Base-by-base conservation (phyloP, 2,113 vertebrate species). In the Zootoca vivipara region DNA sequence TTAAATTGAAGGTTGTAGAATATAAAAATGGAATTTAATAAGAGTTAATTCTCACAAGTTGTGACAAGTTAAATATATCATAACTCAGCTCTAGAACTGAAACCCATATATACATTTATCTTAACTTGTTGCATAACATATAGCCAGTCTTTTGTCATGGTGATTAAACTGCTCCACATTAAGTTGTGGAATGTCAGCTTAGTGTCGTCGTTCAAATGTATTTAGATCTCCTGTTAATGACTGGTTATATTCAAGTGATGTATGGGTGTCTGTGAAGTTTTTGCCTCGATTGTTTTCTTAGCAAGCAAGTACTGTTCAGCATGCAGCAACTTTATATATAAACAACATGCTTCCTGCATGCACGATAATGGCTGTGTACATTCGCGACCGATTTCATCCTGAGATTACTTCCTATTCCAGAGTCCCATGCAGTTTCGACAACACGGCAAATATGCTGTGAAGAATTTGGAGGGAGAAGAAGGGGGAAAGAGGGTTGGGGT, bases 291-390 rank as follows among this genome's bases (percentile, higher is more conserved):
- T 67, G 72, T 90, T 92, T 90, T 87, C 86, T 80, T 62, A 94
- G 77, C 93, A 94, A 90, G 91, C 91, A 92, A 92, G 93, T 83
- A 91, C 90, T 9, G 42, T 90, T 83, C 93, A 88, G 91, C 94
- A 96, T 94, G 95, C 96, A 94, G 91, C 91, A 93, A 95, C 94
- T 94, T 95, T 91, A 82, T 92, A 96, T 92, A 96, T 92, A 95
- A 96, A 95, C 93, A 94, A 90, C 95, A 93, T 40, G 62, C 91
- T 92, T 90, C 92, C 94, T 94, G 92, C 95, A 95, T 94, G 94
- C 95, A 96, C 93, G 81, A 80, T 80, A 91, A 93, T 52, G 91
- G 82, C 24, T 89, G 72, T 82, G 74, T 85, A 90, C 79, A 89
- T 85, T 91, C 92, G 92, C 93, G 77, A 92, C 82, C 91, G 87